phyloP scores from a whole-genome alignment of 2,113 vertebrate species.

The Platichthys flesus region DNA sequence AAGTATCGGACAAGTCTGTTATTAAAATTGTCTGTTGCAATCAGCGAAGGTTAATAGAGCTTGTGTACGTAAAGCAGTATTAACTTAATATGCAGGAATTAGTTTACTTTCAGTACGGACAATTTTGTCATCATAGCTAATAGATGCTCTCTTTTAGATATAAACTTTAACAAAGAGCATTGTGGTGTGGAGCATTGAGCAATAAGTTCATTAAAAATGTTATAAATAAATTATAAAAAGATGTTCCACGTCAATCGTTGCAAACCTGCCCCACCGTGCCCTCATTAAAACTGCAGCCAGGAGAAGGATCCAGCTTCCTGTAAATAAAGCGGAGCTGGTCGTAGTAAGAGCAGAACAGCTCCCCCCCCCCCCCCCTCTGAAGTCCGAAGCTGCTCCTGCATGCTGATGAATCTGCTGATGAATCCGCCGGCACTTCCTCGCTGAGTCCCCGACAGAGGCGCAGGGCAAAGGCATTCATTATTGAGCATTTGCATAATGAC shows the following conservation, averaged over 20 bases:
- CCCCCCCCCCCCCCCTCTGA: slow-evolving; percentile 2
- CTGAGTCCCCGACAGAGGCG: slow-evolving; percentile 22
- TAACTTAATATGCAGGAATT: too few relatives aligned
- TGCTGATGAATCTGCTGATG: slow-evolving; percentile 29
- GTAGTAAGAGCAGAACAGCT: not conserved
- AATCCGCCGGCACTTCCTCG: slow-evolving; percentile 47
- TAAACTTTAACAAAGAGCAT: too few relatives aligned
- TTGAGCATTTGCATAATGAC: slow-evolving; percentile 72
- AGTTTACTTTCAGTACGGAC: too few relatives aligned
- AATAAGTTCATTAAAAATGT: slow-evolving; percentile 5
- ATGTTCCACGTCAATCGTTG: not conserved
- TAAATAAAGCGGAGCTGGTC: slow-evolving; percentile 32
- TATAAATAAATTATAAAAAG: not conserved
- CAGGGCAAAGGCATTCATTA: slow-evolving; percentile 43
- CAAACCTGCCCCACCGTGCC: not conserved
- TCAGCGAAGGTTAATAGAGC: too few relatives aligned
- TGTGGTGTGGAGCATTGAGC: not conserved
- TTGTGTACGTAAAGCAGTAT: too few relatives aligned
- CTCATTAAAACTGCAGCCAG: slow-evolving; percentile 47
- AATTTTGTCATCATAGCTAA: too few relatives aligned
- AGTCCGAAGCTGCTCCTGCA: slow-evolving; percentile 27
- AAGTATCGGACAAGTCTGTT: too few relatives aligned
- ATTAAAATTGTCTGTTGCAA: too few relatives aligned
- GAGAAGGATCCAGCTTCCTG: slow-evolving; percentile 33
- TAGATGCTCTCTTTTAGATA: too few relatives aligned